Evolutionary conservation across 2,888 invertebrate species (phyloP).

Genomic region (Apantesis nais): DNA sequence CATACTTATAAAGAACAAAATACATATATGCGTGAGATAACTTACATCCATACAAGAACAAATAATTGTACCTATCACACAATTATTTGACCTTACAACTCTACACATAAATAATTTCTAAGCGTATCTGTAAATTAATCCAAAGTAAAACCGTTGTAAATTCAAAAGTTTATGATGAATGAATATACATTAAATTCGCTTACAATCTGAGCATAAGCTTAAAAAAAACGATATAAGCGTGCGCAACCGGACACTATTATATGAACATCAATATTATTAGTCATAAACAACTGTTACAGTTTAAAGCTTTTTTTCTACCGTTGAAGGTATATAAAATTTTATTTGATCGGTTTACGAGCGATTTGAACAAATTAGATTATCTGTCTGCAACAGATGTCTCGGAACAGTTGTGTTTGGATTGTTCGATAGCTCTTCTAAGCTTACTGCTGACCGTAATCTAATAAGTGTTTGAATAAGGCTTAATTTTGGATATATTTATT

Average conservation of each 20-base stretch:
- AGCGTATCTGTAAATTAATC: neutral
- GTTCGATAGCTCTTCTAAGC: slow-evolving; percentile 28
- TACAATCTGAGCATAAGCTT: neutral
- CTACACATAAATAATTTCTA: neutral
- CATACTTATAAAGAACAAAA: too few species aligned
- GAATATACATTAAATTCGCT: neutral
- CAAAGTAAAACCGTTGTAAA: neutral
- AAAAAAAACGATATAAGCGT: neutral
- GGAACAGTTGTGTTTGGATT: slow-evolving; percentile 57
- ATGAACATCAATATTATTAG: slow-evolving; percentile 27
- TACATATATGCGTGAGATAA: too few species aligned
- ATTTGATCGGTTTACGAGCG: slow-evolving; percentile 68
- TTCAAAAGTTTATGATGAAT: neutral
- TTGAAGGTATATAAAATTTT: slow-evolving; percentile 53
- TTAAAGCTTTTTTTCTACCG: slow-evolving; percentile 44
- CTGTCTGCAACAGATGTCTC: slow-evolving; percentile 58
- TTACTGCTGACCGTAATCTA: slow-evolving; percentile 17
- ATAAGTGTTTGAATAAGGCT: slow-evolving; percentile 24
- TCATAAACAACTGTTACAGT: slow-evolving; percentile 51
- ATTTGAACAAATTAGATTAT: slow-evolving; percentile 81
- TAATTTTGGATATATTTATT: neutral
- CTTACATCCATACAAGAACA: neutral
- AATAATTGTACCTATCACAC: neutral
- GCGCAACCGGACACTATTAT: slow-evolving; percentile 18
- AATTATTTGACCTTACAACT: neutral